Base-by-base conservation (phyloP, 2,888 invertebrate genomes). In the Nemapogon koenigi region DNA sequence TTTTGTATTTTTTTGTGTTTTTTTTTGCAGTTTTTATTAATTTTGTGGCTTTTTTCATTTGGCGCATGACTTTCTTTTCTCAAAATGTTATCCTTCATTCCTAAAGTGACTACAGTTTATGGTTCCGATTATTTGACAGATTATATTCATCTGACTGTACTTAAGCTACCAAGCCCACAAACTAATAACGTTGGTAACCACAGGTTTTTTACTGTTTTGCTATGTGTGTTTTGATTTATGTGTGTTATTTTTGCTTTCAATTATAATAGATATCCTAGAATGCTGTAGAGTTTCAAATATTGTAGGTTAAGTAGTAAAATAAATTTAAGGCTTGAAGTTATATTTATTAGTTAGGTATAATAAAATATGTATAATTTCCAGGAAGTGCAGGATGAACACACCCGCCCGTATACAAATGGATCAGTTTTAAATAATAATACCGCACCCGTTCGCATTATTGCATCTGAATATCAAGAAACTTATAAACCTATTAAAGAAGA, bases 371-470 rank as follows among this genome's bases (percentile, higher is more conserved):
- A 29, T 22, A 16, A 19, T 30, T 29, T 52, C 10, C 59, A 75
- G 75, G 75, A 75, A 49, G 56, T 57, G 55, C 69, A 64, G 63
- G 76, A 71, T 61, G 68, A 62, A 38, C 50, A 59, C 37, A 52
- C 70, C 58, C 75, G 70, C 48, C 69, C 75, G 1, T 70, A 71
- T 48, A 73, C 75, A 3, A 79, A 79, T 44, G 79, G 79, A 28
- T 70, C 68, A 41, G 56, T 78, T 16, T 47, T 69, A 26, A 13
- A n/a, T 7, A 62, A 63, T 40, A 66, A 66, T 42, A 63, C 59
- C 46, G 68, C 71, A 22, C 72, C 73, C 27, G 69, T 73, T 35
- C 72, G 68, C 42, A 76, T 72, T 41, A 64, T 71, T 40, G 58
- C 69, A 39, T 71, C 65, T 44, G 75, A 75, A 50, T 72, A 70